Evolutionary conservation across 2,797 vertebrate species (phyloP).

Genomic region (Peromyscus aztecus): DNA sequence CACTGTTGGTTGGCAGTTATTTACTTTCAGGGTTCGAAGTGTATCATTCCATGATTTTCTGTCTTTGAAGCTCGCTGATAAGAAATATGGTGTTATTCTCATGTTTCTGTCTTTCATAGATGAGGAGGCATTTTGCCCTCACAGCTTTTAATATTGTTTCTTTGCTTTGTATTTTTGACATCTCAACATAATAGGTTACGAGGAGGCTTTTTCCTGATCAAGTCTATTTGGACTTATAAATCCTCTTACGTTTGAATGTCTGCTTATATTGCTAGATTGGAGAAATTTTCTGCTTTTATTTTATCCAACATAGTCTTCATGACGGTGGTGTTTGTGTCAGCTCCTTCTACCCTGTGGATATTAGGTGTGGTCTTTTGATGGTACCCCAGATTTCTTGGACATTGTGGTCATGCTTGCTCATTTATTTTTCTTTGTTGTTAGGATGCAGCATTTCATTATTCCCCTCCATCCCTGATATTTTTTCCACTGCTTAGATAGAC

Average conservation of each 20-base stretch:
- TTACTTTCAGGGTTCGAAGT: background rate
- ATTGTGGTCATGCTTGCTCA: background rate
- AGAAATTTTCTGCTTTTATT: background rate
- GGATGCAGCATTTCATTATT: background rate
- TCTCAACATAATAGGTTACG: background rate
- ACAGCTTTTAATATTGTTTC: background rate
- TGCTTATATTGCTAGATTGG: background rate
- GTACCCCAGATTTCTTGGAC: background rate
- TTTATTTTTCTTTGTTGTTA: background rate
- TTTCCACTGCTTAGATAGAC: background rate
- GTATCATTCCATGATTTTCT: background rate
- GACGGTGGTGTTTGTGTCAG: background rate
- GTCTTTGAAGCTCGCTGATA: background rate
- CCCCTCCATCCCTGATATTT: background rate
- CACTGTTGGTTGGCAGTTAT: background rate
- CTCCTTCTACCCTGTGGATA: background rate
- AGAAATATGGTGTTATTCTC: background rate
- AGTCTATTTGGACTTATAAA: background rate
- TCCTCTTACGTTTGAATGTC: background rate
- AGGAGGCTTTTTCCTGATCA: background rate
- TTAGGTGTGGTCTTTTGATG: background rate
- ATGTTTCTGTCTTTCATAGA: background rate
- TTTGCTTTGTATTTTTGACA: background rate
- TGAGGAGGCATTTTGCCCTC: background rate
- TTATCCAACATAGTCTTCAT: background rate